Conservation (phyloP, 2,113 vertebrate species). For the Tursiops truncatus region DNA sequence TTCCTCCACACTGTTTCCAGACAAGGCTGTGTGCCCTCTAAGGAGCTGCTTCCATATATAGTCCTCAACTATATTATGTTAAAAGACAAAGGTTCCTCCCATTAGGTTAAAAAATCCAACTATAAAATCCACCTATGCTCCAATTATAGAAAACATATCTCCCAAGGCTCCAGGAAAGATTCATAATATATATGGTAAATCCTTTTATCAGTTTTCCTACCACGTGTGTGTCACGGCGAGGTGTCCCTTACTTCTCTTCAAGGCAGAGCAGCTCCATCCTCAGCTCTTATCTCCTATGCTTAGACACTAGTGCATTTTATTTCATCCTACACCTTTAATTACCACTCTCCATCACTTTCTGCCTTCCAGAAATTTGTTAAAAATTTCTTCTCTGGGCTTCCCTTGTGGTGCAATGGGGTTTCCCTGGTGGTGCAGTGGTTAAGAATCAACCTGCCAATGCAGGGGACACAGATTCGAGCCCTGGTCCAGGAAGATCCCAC, state of each 20-base stretch:
- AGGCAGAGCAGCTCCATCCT: background rate
- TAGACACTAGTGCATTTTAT: background rate
- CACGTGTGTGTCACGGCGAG: rapidly evolving
- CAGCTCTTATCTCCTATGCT: background rate
- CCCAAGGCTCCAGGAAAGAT: too few species aligned
- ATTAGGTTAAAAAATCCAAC: conserved; percentile 6
- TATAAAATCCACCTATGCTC: background rate
- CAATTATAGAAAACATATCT: background rate
- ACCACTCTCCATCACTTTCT: background rate
- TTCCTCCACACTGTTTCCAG: background rate
- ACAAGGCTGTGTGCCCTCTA: background rate
- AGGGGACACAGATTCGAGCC: too few species aligned
- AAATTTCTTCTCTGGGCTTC: background rate
- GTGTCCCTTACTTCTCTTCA: background rate
- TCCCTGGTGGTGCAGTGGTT: too few species aligned
- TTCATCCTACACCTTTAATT: background rate
- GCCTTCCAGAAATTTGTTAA: background rate
- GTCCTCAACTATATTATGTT: background rate
- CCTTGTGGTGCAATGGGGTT: too few species aligned
- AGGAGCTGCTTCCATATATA: background rate
- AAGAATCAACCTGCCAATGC: too few species aligned
- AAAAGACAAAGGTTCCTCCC: conserved; percentile 29
- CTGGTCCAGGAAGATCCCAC: too few species aligned
- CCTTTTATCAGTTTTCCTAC: too few species aligned
- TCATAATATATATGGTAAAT: too few species aligned